These are phyloP conservation scores for Camponotus fellah DNA, from an alignment of 2,888 invertebrate species.

Conservation along the genomic window DNA sequence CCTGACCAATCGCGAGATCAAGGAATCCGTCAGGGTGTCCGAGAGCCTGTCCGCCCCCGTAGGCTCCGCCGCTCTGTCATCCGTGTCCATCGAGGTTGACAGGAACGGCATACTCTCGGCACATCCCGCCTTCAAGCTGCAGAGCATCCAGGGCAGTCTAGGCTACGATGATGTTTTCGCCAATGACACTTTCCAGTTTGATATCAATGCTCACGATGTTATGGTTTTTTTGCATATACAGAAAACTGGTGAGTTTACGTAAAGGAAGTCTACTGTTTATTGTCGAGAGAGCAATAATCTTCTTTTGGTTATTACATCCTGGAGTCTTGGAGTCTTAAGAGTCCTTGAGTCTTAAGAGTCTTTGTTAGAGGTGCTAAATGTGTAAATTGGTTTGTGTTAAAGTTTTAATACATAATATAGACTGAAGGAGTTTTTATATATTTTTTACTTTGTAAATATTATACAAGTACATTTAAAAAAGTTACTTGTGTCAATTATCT, in stretches of 20 bases:
- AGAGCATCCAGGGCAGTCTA: conserved; percentile 87
- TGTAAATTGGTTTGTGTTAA: background rate
- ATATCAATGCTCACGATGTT: conserved; percentile 97
- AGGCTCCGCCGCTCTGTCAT: conserved; percentile 71
- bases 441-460: background rate
- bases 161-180: conserved; percentile 94
- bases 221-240: conserved; percentile 99
- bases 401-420: background rate
- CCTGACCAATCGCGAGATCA: conserved; percentile 89
- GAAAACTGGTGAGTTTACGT: conserved; percentile 91
- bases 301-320: background rate
- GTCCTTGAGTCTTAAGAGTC: background rate
- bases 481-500: background rate
- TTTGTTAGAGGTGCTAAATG: background rate
- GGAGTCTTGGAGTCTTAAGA: background rate
- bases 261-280: background rate
- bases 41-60: conserved; percentile 77
- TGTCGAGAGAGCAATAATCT: background rate
- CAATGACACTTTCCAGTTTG: conserved; percentile 95
- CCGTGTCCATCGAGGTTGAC: conserved; percentile 79
- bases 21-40: conserved; percentile 80
- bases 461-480: background rate
- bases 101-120: conserved; percentile 80
- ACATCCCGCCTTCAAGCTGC: conserved; percentile 82
- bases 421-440: background rate